Base-by-base conservation (phyloP, 2,888 invertebrate species). In the Eilema sororculum region DNA sequence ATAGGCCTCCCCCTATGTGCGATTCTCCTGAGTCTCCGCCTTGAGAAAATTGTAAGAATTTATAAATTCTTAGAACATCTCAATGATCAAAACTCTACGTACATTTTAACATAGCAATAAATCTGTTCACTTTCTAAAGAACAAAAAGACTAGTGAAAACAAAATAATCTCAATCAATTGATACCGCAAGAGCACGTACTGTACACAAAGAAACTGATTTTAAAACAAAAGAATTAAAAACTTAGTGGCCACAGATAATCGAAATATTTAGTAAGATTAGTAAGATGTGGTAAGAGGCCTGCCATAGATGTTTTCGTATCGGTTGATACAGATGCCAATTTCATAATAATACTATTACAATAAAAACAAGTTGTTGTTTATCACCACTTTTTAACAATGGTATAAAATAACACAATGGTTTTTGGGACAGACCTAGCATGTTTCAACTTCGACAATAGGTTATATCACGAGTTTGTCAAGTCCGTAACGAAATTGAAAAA, bases 151-250 rank as follows among this genome's bases (percentile, higher is more conserved):
- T 41, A 41, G 24, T 10, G 10, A 9, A 9, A 24, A 37, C 16
- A 20, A 41, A 62, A 52, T 30, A 13, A 8, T 58, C 52, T 56
- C 46, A 46, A 67, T 52, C 67, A 61, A 59, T 52, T 33, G 52
- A 10, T 20, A 57, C 12, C 52, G 22, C 56, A 25, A 57, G 9
- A 67, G 62, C 65, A 56, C 67, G 71, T 59, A 41, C 25, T 22
- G 60, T 41, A 58, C n/a, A 63, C 61, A 64, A 65, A 12, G 30
- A 65, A 65, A 65, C 13, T 24, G 20, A 59, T 37, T 30, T 41
- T 62, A 57, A 70, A 74, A 80, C 79, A 80, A 80, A 71, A 72
- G 69, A 75, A 78, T 74, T 69, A 62, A 33, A 57, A 71, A 67
- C 6, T 56, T 68, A 52, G n/a, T 59, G 24, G 37, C 41, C 28